A percentile compares a stretch with the other conserved stretches of the same genome.
Evolutionary conservation across 2,888 invertebrate species (phyloP).

Genomic region (Zhuqinia jingwanae): DNA sequence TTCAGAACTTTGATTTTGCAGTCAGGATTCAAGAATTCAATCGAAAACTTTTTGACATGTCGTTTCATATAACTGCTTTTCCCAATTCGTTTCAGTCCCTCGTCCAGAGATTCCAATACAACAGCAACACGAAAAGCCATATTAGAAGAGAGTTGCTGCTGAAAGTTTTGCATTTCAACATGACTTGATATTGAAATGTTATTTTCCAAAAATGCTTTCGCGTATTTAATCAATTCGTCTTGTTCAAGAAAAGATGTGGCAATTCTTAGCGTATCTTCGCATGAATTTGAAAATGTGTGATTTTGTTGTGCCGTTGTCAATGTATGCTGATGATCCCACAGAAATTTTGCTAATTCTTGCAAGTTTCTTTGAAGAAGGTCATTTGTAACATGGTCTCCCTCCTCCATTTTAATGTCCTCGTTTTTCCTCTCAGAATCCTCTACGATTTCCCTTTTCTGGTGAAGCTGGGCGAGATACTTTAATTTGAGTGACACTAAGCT

Average conservation of each 20-base stretch:
- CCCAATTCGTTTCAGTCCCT: constrained; percentile 67
- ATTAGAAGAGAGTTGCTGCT: constrained; percentile 42
- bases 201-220: constrained; percentile 43
- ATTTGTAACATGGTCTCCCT: neutral
- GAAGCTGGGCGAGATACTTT: constrained; percentile 63
- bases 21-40: constrained; percentile 36
- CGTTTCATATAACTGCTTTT: constrained; percentile 72
- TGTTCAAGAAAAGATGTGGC: constrained; percentile 37
- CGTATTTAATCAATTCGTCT: constrained; percentile 48
- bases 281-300: neutral
- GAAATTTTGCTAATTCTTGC: constrained; percentile 59
- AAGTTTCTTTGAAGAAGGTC: constrained; percentile 19
- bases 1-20: constrained; percentile 37
- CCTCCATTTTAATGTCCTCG: constrained; percentile 29
- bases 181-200: neutral
- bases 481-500: constrained; percentile 76
- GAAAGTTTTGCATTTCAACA: neutral
- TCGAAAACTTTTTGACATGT: constrained; percentile 30
- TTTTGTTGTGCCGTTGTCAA: neutral
- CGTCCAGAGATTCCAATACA: constrained; percentile 67
- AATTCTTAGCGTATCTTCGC: constrained; percentile 46
- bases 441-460: constrained; percentile 15
- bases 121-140: constrained; percentile 71
- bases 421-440: neutral
- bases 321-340: constrained; percentile 66